Evolutionary conservation across 2,888 invertebrate genomes (phyloP), one percentile per base, ranked within the genome.

Genomic region (Rhagium mordax): DNA sequence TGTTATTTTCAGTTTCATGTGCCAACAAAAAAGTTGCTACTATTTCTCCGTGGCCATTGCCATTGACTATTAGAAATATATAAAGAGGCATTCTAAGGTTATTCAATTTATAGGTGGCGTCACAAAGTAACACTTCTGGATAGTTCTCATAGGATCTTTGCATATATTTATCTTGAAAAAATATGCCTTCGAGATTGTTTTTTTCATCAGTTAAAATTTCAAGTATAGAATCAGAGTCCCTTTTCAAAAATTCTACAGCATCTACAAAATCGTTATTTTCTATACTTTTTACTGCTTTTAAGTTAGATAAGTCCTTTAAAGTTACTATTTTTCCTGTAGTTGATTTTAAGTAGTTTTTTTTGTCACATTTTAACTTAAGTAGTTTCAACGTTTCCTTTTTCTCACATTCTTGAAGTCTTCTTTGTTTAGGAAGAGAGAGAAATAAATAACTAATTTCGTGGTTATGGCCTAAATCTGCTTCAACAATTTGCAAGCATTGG

Each of bases 81-180:
- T 67, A 67, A 29, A 67, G 29, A 6, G 29, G 66, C 55, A 66
- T 66, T 59, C 66, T 66, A 8, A 66, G 27, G 27, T 66, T 59
- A 5, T 61, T 66, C 2, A 66, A 16, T 55, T 66, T 66, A 27
- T 55, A 66, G 5, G 66, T 66, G 18, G 66, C 66, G 16, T 67
- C 67, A 60, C 55, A 67, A 33, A 61, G 41, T 8, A 61, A 33
- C 27, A 64, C 49, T 49, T 64, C 49, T 49, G 47, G 47, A 64
- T 48, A 49, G 13, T 18, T 27, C 5, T 5, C 4, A 64, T 13
- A 64, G 18, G 49, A 64, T 18, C 27, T 47, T 49, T 48, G 20
- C 64, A 64, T 64, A 49, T 24, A 48, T 21, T 47, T 48, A 64
- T 27, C 47, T 64, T 64, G 64, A 47, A 21, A 64, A 64, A 48